Evolutionary conservation across 2,888 invertebrate species (phyloP).

Genomic region (Trachelus iudaicus): DNA sequence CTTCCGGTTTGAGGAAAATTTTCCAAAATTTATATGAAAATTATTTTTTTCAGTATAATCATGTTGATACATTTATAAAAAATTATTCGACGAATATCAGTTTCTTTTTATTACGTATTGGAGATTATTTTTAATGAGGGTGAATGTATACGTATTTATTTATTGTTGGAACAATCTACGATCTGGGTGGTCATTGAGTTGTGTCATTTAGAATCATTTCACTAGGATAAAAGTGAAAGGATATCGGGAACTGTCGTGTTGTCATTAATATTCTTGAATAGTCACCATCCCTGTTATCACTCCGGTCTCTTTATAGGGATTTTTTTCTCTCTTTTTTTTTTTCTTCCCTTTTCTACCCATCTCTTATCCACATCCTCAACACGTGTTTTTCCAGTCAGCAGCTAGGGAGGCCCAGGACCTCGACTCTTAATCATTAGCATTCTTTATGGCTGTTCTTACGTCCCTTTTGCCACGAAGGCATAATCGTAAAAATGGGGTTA

Average conservation of each 20-base stretch:
- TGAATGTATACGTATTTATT: not conserved
- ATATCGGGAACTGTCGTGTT: not conserved
- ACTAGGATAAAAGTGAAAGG: not conserved
- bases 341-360: not conserved
- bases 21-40: not conserved
- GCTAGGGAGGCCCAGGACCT: slow-evolving; percentile 8
- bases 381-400: slow-evolving; percentile 18
- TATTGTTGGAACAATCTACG: not conserved
- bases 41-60: not conserved
- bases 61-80: not conserved
- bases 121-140: too few species aligned
- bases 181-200: not conserved
- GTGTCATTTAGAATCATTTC: not conserved
- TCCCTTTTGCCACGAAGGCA: not conserved
- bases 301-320: not conserved
- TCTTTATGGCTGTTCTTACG: slow-evolving; percentile 11
- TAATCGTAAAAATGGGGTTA: slow-evolving; percentile 18
- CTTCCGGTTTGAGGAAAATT: not conserved
- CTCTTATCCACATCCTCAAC: slow-evolving; percentile 17
- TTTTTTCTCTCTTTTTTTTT: not conserved
- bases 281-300: not conserved
- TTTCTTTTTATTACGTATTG: too few species aligned
- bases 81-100: too few species aligned
- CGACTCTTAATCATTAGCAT: slow-evolving; percentile 16
- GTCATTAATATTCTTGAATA: slow-evolving; percentile 9